These are phyloP conservation scores for Eledona agricola DNA, from an alignment of 2,888 invertebrate genomes.

Conservation along the genomic window DNA sequence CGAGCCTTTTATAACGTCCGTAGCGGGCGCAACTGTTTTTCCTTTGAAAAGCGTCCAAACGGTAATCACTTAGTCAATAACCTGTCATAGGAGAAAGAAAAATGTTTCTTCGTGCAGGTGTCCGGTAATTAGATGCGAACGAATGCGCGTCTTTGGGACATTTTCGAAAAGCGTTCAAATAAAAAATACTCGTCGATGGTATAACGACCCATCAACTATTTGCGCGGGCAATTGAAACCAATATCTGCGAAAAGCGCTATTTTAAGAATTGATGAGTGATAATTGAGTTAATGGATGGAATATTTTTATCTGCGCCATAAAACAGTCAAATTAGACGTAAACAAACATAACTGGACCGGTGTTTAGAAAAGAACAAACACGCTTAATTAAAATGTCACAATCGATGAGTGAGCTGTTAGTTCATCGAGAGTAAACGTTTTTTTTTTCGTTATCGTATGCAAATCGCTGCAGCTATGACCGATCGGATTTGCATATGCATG, in stretches of 20 bases:
- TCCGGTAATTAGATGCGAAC: no score
- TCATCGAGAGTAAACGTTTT: constrained; percentile 23
- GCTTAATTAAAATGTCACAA: constrained; percentile 32
- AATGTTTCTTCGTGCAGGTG: no score
- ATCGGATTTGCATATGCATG: constrained; percentile 37
- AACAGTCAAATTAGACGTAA: constrained; percentile 14
- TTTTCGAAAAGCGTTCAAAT: constrained; percentile 4
- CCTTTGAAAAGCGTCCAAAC: no score
- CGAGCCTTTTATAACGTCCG: no score
- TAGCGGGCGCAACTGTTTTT: no score
- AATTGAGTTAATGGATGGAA: constrained; percentile 29
- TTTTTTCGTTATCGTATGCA: constrained; percentile 26
- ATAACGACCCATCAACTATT: constrained; percentile 15
- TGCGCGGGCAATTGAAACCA: constrained; percentile 16
- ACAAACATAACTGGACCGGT: constrained; percentile 6
- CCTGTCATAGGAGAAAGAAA: no score
- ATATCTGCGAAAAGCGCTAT: constrained; percentile 22
- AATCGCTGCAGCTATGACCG: constrained; percentile 12
- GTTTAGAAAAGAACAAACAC: constrained; percentile 19
- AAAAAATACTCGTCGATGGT: constrained; percentile 12
- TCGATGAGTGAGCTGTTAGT: constrained; percentile 18
- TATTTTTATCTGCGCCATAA: constrained; percentile 20
- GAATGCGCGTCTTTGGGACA: no score
- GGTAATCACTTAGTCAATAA: no score
- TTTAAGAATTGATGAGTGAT: constrained; percentile 23